Conservation (phyloP, 2,113 vertebrate genomes). For the Saccopteryx leptura region DNA sequence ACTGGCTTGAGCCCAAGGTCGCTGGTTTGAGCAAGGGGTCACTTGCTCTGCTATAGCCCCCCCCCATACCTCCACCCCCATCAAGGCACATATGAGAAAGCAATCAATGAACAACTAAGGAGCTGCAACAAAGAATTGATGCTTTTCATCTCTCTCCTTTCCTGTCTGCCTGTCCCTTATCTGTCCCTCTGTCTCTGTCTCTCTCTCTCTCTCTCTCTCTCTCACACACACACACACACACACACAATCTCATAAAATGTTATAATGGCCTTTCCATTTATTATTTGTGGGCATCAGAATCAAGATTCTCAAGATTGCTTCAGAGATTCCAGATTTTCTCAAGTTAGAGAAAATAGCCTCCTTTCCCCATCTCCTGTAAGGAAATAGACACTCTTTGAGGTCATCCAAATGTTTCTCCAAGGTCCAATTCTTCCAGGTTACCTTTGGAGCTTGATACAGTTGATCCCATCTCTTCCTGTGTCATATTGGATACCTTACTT, state of each 20-base stretch:
- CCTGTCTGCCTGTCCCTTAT: too few relatives aligned
- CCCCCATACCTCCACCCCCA: too few relatives aligned
- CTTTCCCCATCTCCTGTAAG: background rate
- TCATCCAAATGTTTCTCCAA: background rate
- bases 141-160: too few relatives aligned
- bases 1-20: too few relatives aligned
- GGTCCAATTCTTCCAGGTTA: background rate
- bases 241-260: background rate
- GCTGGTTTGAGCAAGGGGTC: too few relatives aligned
- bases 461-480: background rate
- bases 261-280: slow-evolving; percentile 11
- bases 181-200: too few relatives aligned
- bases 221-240: too few relatives aligned
- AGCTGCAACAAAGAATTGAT: too few relatives aligned
- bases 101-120: too few relatives aligned
- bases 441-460: background rate
- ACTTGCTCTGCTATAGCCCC: too few relatives aligned
- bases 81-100: too few relatives aligned
- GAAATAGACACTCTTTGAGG: background rate
- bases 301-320: background rate
- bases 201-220: too few relatives aligned
- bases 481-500: background rate
- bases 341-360: background rate
- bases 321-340: background rate
- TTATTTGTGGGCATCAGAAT: background rate